A percentile compares a stretch with the other conserved stretches of the same genome.
phyloP scores from a whole-genome alignment of 2,888 invertebrate genomes.

The Sthenelais limicola region DNA sequence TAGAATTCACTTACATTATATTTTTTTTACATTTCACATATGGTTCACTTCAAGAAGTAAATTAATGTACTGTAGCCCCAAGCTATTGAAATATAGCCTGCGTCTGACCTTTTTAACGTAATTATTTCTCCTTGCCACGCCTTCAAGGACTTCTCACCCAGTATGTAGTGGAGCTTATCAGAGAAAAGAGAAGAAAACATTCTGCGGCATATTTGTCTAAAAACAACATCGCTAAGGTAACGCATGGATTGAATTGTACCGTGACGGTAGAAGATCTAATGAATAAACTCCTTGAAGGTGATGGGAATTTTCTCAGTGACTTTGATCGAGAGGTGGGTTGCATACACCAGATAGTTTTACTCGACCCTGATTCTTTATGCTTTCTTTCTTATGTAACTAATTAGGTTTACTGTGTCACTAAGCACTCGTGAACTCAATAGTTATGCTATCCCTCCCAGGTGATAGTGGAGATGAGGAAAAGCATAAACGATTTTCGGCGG shows the following conservation, averaged over 20 bases:
- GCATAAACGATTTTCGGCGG: slow-evolving; percentile 24
- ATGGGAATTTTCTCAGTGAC: slow-evolving; percentile 23
- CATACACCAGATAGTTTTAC: too few species aligned
- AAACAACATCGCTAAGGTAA: not conserved
- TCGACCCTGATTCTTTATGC: too few species aligned
- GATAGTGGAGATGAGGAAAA: slow-evolving; percentile 19
- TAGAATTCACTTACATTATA: too few species aligned
- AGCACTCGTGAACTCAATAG: too few species aligned
- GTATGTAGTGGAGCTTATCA: slow-evolving; percentile 16
- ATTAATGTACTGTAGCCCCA: too few species aligned
- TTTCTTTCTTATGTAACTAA: too few species aligned
- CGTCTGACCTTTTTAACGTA: too few species aligned
- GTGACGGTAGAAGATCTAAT: slow-evolving; percentile 15
- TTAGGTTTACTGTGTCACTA: too few species aligned
- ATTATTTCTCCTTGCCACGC: too few species aligned
- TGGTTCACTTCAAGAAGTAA: too few species aligned
- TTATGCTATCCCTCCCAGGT: not conserved
- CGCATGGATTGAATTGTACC: not conserved
- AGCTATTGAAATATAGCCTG: too few species aligned
- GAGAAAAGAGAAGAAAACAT: not conserved
- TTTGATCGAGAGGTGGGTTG: slow-evolving; percentile 43
- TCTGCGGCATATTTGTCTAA: not conserved
- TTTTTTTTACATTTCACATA: too few species aligned
- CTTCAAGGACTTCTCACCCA: slow-evolving; percentile 6
- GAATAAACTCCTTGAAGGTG: slow-evolving; percentile 19